These are phyloP conservation scores for Pemphigus obesinymphae DNA, from an alignment of 1,140 invertebrate genomes.

Conservation along the genomic window DNA sequence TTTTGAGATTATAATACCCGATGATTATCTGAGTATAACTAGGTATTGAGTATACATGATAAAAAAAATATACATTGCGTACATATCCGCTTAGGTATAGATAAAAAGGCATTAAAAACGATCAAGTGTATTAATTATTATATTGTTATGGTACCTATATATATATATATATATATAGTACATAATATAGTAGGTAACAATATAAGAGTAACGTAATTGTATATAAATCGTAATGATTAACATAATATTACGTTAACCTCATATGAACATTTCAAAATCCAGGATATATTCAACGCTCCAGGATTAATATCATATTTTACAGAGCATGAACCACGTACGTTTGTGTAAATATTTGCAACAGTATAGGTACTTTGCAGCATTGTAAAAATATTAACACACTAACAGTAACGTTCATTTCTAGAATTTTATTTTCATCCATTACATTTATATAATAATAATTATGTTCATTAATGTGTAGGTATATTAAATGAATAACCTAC, in stretches of 20 bases:
- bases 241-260: not conserved
- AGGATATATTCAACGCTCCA: not conserved
- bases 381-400: not conserved
- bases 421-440: not conserved
- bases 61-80: too few relatives aligned
- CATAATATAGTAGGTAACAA: not conserved
- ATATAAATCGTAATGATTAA: not conserved
- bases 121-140: too few relatives aligned
- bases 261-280: not conserved
- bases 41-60: too few relatives aligned
- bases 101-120: too few relatives aligned
- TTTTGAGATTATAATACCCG: not conserved
- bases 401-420: too few relatives aligned
- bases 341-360: constrained; percentile 3
- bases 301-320: constrained; percentile 11
- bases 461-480: too few relatives aligned
- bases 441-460: not conserved
- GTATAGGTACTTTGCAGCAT: too few relatives aligned
- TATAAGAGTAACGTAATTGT: not conserved
- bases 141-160: too few relatives aligned
- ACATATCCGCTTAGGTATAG: too few relatives aligned
- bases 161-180: too few relatives aligned
- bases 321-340: constrained; percentile 2
- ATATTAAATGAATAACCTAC: too few relatives aligned
- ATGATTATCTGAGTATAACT: too few relatives aligned